Percentiles rank a stretch among this genome's conserved stretches.
Conservation (phyloP, 2,888 invertebrate species). For the Xestoiulus laeticollis region DNA sequence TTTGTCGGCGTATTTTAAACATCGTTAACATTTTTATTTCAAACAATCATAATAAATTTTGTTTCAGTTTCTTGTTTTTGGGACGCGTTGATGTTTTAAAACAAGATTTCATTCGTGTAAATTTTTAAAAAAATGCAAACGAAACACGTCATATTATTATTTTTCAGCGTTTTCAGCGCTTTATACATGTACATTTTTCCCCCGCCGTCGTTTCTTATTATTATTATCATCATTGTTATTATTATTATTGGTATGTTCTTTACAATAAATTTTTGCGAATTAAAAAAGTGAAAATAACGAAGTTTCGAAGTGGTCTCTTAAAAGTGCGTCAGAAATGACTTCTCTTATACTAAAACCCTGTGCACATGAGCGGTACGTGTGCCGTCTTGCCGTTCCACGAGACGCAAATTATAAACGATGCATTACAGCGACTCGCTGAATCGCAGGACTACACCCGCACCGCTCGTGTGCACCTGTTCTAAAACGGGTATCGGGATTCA, state of each 20-base stretch:
- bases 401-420: no score
- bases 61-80: neutral
- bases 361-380: no score
- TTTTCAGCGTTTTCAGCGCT: neutral
- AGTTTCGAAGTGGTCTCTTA: neutral
- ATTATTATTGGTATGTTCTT: constrained; percentile 26
- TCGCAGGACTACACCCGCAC: no score
- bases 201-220: no score
- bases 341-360: no score
- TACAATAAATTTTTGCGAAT: constrained; percentile 15
- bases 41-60: neutral
- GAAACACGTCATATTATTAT: constrained; percentile 26
- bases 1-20: neutral
- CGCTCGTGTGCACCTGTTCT: no score
- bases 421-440: no score
- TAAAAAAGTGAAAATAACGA: neutral
- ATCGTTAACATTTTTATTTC: neutral
- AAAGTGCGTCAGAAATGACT: no score
- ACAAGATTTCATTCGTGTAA: neutral
- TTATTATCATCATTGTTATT: neutral
- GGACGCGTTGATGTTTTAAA: neutral
- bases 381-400: no score
- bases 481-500: no score
- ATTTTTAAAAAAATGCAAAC: neutral
- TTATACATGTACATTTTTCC: constrained; percentile 2